phyloP scores from a whole-genome alignment of 1,140 invertebrate genomes.

The Cyclina sinensis region DNA sequence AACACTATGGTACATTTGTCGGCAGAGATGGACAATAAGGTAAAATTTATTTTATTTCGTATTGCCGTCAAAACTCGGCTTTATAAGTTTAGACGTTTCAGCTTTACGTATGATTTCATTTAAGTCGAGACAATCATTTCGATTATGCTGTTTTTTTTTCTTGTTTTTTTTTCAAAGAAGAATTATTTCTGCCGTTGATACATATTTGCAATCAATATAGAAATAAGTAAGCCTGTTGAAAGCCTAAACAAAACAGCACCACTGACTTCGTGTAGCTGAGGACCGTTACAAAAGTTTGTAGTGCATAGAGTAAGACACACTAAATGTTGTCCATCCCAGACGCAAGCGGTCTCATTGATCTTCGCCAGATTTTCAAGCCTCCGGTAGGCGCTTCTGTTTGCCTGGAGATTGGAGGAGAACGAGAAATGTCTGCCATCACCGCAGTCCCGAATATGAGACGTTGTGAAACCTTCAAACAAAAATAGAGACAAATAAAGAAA shows the following conservation, averaged over 20 bases:
- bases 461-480: conserved; percentile 6
- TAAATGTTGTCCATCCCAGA: conserved; percentile 47
- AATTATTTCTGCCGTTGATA: neutral
- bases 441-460: conserved; percentile 40
- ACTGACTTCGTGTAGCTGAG: neutral
- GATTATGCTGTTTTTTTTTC: too few relatives aligned
- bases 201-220: neutral
- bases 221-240: neutral
- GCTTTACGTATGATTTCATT: too few relatives aligned
- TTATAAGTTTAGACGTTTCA: too few relatives aligned
- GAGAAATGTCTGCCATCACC: conserved; percentile 36
- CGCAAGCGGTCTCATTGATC: conserved; percentile 61
- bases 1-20: too few relatives aligned
- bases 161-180: too few relatives aligned
- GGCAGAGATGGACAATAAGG: too few relatives aligned
- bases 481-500: too few relatives aligned
- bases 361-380: neutral
- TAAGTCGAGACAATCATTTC: too few relatives aligned
- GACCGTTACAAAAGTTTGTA: conserved; percentile 56
- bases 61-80: too few relatives aligned
- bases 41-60: too few relatives aligned
- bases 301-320: conserved; percentile 42
- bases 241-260: neutral
- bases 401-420: neutral
- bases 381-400: conserved; percentile 22